A percentile compares a stretch with the other conserved stretches of the same genome.
Conservation (phyloP, 2,888 invertebrate species). For the Argyra leucocephala region DNA sequence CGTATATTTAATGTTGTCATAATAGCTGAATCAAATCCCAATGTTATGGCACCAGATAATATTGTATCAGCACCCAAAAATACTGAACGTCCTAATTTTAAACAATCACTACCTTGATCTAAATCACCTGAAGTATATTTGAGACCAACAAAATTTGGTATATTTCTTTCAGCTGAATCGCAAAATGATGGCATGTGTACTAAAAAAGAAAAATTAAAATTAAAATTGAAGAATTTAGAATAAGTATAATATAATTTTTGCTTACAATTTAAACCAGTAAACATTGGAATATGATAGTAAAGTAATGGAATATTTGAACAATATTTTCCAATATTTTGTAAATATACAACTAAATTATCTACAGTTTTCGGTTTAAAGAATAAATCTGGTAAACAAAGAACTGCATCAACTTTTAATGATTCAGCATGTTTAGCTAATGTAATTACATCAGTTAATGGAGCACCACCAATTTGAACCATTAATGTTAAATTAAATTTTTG, state of each 20-base stretch:
- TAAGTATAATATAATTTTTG: conserved; percentile 23
- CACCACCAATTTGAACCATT: conserved; percentile 66
- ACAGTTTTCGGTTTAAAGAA: conserved; percentile 60
- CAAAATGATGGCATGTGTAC: conserved; percentile 66
- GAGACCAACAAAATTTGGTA: conserved; percentile 70
- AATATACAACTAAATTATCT: conserved; percentile 55
- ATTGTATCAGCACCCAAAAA: conserved; percentile 59
- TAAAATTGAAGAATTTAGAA: neutral
- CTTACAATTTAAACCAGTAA: conserved; percentile 64
- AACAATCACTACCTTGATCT: conserved; percentile 55
- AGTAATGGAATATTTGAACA: conserved; percentile 68
- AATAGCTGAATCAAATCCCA: conserved; percentile 65
- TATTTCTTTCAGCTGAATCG: conserved; percentile 49
- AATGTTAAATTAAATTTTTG: conserved; percentile 49
- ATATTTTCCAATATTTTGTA: conserved; percentile 55
- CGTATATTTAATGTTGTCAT: conserved; percentile 60
- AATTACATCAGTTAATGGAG: conserved; percentile 57
- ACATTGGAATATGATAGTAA: conserved; percentile 73
- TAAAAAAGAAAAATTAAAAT: conserved; percentile 32
- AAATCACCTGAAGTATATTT: conserved; percentile 71
- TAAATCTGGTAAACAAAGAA: conserved; percentile 65
- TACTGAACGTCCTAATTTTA: conserved; percentile 47
- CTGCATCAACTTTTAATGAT: conserved; percentile 52
- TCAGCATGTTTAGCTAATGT: conserved; percentile 58
- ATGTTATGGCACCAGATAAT: conserved; percentile 53